phyloP scores from a whole-genome alignment of 2,113 vertebrate species.

The Antechinus flavipes region DNA sequence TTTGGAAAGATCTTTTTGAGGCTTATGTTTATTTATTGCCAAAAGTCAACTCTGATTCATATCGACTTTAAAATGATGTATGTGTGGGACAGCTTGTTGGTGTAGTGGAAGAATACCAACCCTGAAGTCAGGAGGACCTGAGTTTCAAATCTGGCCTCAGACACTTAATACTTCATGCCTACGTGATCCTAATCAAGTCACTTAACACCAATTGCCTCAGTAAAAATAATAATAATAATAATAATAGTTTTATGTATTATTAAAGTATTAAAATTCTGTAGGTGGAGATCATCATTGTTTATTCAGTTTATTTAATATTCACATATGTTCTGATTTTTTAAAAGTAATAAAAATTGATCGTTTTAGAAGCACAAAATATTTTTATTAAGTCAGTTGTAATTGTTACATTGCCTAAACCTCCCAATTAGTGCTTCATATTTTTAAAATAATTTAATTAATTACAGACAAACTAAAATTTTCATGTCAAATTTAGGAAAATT shows the following conservation, averaged over 20 bases:
- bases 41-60: slow-evolving; percentile 56
- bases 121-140: no score
- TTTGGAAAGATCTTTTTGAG: slow-evolving; percentile 83
- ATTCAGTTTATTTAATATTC: slow-evolving; percentile 40
- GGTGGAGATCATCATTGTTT: not conserved
- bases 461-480: no score
- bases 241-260: slow-evolving; percentile 4
- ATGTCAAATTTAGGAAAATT: no score
- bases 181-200: no score
- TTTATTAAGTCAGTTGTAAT: no score
- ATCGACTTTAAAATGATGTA: slow-evolving; percentile 6
- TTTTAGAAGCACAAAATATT: not conserved
- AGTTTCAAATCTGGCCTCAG: no score
- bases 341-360: not conserved
- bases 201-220: no score
- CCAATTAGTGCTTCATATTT: not conserved
- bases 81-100: no score
- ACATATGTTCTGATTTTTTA: not conserved
- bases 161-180: no score
- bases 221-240: no score
- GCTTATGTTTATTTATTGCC: slow-evolving; percentile 18
- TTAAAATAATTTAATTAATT: not conserved
- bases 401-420: no score
- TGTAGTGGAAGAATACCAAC: no score
- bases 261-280: slow-evolving; percentile 63